Evolutionary conservation across 2,888 invertebrate genomes (phyloP).

Genomic region (Stenoptilia bipunctidactyla): DNA sequence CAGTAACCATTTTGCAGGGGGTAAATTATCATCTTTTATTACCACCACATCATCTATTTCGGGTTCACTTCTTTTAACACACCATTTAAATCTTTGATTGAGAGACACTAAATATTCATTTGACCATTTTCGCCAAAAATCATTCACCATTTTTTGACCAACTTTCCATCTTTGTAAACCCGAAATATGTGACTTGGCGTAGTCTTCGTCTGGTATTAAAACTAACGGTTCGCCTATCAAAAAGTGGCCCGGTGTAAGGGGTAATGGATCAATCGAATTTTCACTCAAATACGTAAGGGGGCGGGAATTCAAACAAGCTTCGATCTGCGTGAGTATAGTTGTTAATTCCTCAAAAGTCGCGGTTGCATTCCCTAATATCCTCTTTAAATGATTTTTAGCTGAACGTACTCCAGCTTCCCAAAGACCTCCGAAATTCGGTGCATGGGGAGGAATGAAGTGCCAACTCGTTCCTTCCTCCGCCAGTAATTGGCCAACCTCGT

Average conservation of each 20-base stretch:
- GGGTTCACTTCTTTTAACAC: too few species aligned
- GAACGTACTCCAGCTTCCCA: too few species aligned
- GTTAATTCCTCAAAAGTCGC: too few species aligned
- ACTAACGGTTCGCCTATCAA: slow-evolving; percentile 17
- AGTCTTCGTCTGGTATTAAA: slow-evolving; percentile 10
- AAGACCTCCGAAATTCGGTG: too few species aligned
- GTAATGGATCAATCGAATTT: slow-evolving; percentile 14
- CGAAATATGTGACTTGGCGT: slow-evolving; percentile 1
- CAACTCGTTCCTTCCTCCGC: slow-evolving; percentile 3
- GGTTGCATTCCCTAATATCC: too few species aligned
- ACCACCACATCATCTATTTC: slow-evolving; percentile 11
- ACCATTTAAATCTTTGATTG: background rate
- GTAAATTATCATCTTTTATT: slow-evolving; percentile 12
- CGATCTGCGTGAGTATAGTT: too few species aligned
- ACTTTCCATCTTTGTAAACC: slow-evolving; percentile 15
- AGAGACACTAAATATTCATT: slow-evolving; percentile 15
- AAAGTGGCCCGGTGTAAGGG: slow-evolving; percentile 16
- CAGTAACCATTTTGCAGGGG: slow-evolving; percentile 13
- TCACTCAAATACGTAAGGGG: slow-evolving; percentile 9
- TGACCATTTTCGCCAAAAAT: slow-evolving; percentile 19
- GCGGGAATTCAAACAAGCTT: too few species aligned
- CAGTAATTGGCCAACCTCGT: background rate
- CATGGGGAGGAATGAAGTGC: too few species aligned
- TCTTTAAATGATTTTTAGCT: too few species aligned
- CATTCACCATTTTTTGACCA: slow-evolving; percentile 15